phyloP scores from a whole-genome alignment of 2,113 vertebrate genomes.

The Menidia beryllina region DNA sequence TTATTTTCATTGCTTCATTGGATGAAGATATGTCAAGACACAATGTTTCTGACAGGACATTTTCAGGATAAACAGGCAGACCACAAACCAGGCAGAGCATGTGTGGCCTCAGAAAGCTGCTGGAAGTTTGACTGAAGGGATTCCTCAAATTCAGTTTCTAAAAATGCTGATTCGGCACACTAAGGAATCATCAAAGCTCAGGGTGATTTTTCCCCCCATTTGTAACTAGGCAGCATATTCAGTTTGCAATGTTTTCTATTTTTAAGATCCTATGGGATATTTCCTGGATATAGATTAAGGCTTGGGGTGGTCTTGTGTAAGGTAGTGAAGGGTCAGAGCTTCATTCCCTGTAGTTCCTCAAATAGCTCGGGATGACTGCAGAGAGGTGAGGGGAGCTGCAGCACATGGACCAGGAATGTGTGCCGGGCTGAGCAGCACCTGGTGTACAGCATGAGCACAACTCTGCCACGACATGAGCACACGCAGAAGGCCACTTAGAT shows the following conservation, averaged over 20 bases:
- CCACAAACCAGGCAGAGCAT: not conserved
- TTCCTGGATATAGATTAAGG: conserved; percentile 8
- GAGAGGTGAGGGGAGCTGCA: conserved; percentile 32
- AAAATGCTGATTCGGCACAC: not conserved
- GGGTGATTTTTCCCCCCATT: not conserved
- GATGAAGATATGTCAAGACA: not conserved
- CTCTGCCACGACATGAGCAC: not conserved
- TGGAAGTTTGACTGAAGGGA: not conserved
- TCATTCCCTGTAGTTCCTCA: conserved; percentile 50
- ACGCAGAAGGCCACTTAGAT: not conserved
- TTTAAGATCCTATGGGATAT: not conserved
- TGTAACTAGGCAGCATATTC: not conserved
- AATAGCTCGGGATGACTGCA: conserved; percentile 55
- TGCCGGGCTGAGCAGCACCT: conserved; percentile 30
- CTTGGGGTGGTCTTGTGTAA: not conserved
- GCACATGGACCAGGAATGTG: conserved; percentile 59
- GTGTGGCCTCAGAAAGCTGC: not conserved
- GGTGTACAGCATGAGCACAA: conserved; percentile 33
- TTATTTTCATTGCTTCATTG: not conserved
- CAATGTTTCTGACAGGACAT: not conserved
- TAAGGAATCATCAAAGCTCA: not conserved
- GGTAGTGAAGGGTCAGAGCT: conserved; percentile 20
- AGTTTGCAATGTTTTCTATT: not conserved
- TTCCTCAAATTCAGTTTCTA: conserved; percentile 4
- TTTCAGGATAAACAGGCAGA: not conserved